Evolutionary conservation across 2,113 vertebrate species (phyloP).

Genomic region (Epinephelus fuscoguttatus): DNA sequence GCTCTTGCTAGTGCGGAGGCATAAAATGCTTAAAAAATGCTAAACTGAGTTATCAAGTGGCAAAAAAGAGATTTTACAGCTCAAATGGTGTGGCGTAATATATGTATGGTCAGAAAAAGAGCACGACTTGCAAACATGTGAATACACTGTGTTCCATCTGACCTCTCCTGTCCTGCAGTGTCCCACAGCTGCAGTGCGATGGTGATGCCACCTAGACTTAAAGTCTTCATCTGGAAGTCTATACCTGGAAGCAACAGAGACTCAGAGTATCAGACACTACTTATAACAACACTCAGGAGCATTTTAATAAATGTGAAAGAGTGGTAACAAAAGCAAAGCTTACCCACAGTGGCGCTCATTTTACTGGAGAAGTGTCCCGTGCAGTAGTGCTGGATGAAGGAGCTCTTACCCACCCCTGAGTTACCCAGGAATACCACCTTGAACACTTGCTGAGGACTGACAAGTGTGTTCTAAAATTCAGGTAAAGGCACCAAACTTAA

Average conservation of each 20-base stretch:
- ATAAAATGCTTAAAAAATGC: no score
- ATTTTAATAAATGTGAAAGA: not conserved
- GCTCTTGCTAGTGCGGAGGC: no score
- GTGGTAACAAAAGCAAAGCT: slow-evolving; percentile 41
- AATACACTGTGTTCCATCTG: slow-evolving; percentile 3
- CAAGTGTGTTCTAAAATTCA: slow-evolving; percentile 53
- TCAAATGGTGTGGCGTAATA: not conserved
- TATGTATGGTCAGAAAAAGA: not conserved
- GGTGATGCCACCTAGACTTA: slow-evolving; percentile 82
- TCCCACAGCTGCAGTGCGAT: slow-evolving; percentile 90
- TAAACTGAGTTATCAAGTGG: not conserved
- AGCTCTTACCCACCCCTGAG: slow-evolving; percentile 89
- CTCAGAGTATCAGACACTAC: not conserved
- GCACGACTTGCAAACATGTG: not conserved
- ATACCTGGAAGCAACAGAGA: slow-evolving; percentile 77
- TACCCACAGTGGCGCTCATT: slow-evolving; percentile 85
- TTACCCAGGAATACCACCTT: slow-evolving; percentile 91
- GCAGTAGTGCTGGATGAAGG: slow-evolving; percentile 89
- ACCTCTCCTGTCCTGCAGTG: slow-evolving; percentile 91
- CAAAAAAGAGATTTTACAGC: not conserved
- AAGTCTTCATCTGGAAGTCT: slow-evolving; percentile 88
- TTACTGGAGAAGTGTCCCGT: slow-evolving; percentile 79
- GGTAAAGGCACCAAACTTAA: slow-evolving; percentile 54
- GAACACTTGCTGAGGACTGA: slow-evolving; percentile 83
- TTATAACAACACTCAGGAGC: not conserved